phyloP scores from a whole-genome alignment of 2,888 invertebrate genomes.

The Nephrotoma guestfalica region DNA sequence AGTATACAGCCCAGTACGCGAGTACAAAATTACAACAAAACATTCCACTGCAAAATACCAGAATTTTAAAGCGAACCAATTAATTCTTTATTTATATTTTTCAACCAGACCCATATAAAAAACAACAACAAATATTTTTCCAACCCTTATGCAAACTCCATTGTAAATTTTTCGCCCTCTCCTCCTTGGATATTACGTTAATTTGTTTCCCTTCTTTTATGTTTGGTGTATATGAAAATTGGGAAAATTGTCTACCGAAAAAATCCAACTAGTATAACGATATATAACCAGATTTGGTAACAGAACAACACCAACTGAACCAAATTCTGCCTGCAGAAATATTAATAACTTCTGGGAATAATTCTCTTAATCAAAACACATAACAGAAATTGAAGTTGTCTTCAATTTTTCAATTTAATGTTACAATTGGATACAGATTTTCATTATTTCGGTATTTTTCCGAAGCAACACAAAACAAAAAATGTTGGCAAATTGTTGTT shows the following conservation, averaged over 20 bases:
- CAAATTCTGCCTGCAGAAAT: background rate
- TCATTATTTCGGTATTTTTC: background rate
- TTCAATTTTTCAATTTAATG: background rate
- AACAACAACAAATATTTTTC: background rate
- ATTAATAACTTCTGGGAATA: background rate
- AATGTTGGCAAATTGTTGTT: background rate
- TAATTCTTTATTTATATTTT: background rate
- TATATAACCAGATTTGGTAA: background rate
- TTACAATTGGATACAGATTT: background rate
- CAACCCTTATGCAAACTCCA: background rate
- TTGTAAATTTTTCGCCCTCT: background rate
- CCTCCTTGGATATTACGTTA: background rate
- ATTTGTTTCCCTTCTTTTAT: background rate
- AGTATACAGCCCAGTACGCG: background rate
- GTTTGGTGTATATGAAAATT: background rate
- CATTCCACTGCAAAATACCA: background rate
- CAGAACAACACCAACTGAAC: background rate
- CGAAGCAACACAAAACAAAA: background rate
- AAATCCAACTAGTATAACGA: background rate
- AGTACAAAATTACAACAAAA: background rate
- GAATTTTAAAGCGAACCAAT: background rate
- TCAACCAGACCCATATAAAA: background rate
- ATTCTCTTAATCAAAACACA: background rate
- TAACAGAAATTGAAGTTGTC: background rate
- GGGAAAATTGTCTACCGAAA: background rate